Evolutionary conservation across 1,140 invertebrate species (phyloP), one percentile per base, ranked within the genome.

Genomic region (Diabrotica undecimpunctata): DNA sequence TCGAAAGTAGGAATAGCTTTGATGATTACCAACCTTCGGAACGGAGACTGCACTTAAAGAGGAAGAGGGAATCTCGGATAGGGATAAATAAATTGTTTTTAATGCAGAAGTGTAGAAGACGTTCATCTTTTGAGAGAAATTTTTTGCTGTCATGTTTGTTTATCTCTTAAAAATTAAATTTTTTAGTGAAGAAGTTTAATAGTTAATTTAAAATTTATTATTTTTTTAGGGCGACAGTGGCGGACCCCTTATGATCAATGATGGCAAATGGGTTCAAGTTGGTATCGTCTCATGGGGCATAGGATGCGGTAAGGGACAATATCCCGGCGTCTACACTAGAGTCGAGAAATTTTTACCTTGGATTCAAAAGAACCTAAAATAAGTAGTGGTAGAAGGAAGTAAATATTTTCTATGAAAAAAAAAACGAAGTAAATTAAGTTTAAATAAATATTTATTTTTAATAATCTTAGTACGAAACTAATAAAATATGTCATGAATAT

Each of bases 221-320:
- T 5, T 46, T 6, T 78, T 77, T 67, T 77, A 96, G 94, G 94
- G 94, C 66, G 95, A 96, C 80, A 94, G 92, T 72, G 94, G 94
- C 8, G 94, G 95, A 56, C 93, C 95, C 3, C 80, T 97, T 72
- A 90, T 94, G 84, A 87, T 94, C 10, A 88, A 90, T 69, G 85
- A 89, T 52, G 89, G 88, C 36, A 84, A 86, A 63, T 93, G 91
- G 88, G 90, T 85, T 0, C 90, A 93, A 81, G 90, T 95, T 2
- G 95, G 95, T 39, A 88, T 97, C 10, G 93, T 96, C 0, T 94
- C 92, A 11, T 97, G 92, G 91, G 96, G 96, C 35, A 93, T 95
- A 71, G 93, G 94, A 36, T 97, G 95, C 76, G 95, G 94, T 7
- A 90, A 94, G 81, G 90, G 90, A 25, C 88, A 93, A 77, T 93